A percentile compares a stretch with the other conserved stretches of the same genome.
phyloP scores from a whole-genome alignment of 2,113 vertebrate species.

The Aphelocoma coerulescens region DNA sequence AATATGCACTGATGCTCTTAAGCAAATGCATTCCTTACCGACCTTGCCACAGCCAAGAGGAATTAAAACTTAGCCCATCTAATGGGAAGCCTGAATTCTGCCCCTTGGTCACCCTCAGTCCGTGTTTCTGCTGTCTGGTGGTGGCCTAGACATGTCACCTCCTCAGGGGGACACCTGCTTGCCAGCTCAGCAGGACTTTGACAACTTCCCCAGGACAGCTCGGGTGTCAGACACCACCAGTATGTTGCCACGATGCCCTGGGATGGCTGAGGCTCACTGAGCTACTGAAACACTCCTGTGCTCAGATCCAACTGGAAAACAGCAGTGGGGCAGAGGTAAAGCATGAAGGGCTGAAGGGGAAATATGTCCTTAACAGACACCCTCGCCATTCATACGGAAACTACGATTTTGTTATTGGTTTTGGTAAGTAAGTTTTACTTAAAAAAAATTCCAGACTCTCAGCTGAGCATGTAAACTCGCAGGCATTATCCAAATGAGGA shows the following conservation, averaged over 20 bases:
- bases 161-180: neutral
- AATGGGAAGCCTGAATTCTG: neutral
- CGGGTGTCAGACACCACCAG: neutral
- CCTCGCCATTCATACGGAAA: neutral
- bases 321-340: neutral
- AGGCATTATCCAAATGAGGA: neutral
- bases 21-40: neutral
- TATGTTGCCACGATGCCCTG: accelerated
- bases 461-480: neutral
- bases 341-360: neutral
- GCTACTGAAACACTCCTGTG: neutral
- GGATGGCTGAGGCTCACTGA: neutral
- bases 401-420: neutral
- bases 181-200: neutral
- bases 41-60: neutral
- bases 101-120: neutral
- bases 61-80: neutral
- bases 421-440: neutral
- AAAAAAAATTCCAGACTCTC: neutral
- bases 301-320: neutral
- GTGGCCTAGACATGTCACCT: neutral
- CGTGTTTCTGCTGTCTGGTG: neutral
- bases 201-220: neutral
- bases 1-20: neutral
- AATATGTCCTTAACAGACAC: neutral